Base-by-base conservation (phyloP, 2,888 invertebrate genomes). In the Zygogramma bicolorata region DNA sequence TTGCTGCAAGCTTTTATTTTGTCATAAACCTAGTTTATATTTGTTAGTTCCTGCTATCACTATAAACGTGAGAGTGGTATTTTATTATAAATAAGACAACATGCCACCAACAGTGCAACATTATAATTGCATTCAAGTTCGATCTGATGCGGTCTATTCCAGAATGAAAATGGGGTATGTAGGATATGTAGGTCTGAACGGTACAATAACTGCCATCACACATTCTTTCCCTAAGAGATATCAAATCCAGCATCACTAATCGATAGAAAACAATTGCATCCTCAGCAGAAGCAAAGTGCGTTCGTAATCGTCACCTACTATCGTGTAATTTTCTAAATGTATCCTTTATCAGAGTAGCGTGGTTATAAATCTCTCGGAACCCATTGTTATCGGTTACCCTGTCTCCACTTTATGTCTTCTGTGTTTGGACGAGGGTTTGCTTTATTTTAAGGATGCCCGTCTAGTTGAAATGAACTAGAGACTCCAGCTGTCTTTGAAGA, bases 51-150 rank as follows among this genome's bases (percentile, higher is more conserved):
- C 46, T 65, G 40, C 22, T 65, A 59, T 59, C 18, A 42, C 59
- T 34, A 60, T 65, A 65, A 70, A 60, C 40, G 46, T 38, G 20
- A 70, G 70, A 70, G 70, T 25, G 70, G 15, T 42, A 25, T 70
- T 70, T 70, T 70, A 70, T 70, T 70, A 65, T 31, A 70, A 53
- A 70, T 65, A 70, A 38, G 46, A 27, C 25, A 53, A 27, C 27
- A 6, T 53, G 6, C 63, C 59, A 68, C 68, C 62, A 61, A 61
- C 53, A 61, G 34, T 18, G 27, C 20, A 20, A 46, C 15, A 46
- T 34, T 10, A n/a, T n/a, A n/a, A n/a, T n/a, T n/a, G n/a, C n/a
- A n/a, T n/a, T n/a, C n/a, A n/a, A n/a, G n/a, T n/a, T n/a, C n/a
- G n/a, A n/a, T n/a, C n/a, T n/a, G n/a, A n/a, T n/a, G n/a, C n/a